A percentile compares a stretch with the other conserved stretches of the same genome.
Conservation (phyloP, 1,140 invertebrate genomes). For the Heliothis subflexa region DNA sequence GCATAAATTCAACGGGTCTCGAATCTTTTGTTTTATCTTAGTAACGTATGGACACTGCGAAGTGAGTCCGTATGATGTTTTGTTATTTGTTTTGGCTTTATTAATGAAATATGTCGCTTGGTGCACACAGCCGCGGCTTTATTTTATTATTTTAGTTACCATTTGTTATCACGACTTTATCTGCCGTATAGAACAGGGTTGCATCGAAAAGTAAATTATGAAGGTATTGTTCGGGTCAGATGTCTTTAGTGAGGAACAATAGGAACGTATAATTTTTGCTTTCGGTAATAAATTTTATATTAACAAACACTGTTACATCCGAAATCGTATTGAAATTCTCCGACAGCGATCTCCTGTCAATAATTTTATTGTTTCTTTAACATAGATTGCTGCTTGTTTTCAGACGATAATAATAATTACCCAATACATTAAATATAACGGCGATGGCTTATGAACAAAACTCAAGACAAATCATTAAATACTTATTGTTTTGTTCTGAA, state of each 20-base stretch:
- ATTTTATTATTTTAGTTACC: slow-evolving; percentile 86
- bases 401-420: too few relatives aligned
- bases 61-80: slow-evolving; percentile 83
- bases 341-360: slow-evolving; percentile 30
- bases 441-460: too few relatives aligned
- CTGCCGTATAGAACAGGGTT: slow-evolving; percentile 78
- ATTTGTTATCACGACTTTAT: slow-evolving; percentile 86
- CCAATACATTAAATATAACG: too few relatives aligned
- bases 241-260: slow-evolving; percentile 77
- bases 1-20: slow-evolving; percentile 82
- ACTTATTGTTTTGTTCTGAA: too few relatives aligned
- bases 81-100: slow-evolving; percentile 82
- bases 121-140: slow-evolving; percentile 66
- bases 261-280: slow-evolving; percentile 78
- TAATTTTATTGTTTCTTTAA: not conserved
- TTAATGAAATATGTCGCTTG: slow-evolving; percentile 85
- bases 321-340: slow-evolving; percentile 57
- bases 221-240: slow-evolving; percentile 80
- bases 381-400: too few relatives aligned
- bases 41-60: slow-evolving; percentile 85
- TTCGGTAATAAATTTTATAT: slow-evolving; percentile 80
- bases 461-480: too few relatives aligned
- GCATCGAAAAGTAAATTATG: slow-evolving; percentile 85
- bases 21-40: slow-evolving; percentile 85
- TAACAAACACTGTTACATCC: slow-evolving; percentile 64